Percentiles rank a stretch among this genome's conserved stretches.
Conservation (phyloP, 2,113 vertebrate genomes). For the Gopherus evgoodei region DNA sequence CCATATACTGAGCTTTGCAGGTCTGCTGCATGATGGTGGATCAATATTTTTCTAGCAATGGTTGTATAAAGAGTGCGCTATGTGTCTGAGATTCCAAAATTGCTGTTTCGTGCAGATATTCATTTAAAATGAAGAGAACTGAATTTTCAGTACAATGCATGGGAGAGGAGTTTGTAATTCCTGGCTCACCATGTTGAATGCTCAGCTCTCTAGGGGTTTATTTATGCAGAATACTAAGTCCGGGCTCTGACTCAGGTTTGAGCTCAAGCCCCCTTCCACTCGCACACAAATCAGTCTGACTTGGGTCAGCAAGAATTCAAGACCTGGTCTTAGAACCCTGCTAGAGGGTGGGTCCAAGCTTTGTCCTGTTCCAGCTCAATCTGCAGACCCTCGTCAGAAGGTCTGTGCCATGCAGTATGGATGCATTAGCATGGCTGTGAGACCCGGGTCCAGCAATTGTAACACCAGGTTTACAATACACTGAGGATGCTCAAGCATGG, state of each 20-base stretch:
- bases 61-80: rapidly evolving
- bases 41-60: rapidly evolving
- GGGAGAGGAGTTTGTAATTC: not conserved
- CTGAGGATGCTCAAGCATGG: not conserved
- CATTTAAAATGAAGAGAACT: not conserved
- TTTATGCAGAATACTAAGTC: not conserved
- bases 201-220: not conserved
- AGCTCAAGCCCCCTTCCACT: not conserved
- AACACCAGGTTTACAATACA: not conserved
- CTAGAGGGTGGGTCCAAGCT: not conserved
- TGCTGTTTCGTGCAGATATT: rapidly evolving
- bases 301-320: not conserved
- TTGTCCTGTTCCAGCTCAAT: not conserved
- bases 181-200: not conserved
- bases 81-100: not conserved
- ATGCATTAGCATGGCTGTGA: not conserved
- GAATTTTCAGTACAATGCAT: not conserved
- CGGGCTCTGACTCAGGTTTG: not conserved
- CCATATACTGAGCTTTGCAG: not conserved
- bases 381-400: not conserved
- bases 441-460: not conserved
- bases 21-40: not conserved
- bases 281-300: not conserved
- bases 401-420: not conserved
- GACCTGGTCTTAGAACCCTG: not conserved